These are phyloP conservation scores for Chrysocyon brachyurus DNA, from an alignment of 2,797 vertebrate species.

Conservation along the genomic window DNA sequence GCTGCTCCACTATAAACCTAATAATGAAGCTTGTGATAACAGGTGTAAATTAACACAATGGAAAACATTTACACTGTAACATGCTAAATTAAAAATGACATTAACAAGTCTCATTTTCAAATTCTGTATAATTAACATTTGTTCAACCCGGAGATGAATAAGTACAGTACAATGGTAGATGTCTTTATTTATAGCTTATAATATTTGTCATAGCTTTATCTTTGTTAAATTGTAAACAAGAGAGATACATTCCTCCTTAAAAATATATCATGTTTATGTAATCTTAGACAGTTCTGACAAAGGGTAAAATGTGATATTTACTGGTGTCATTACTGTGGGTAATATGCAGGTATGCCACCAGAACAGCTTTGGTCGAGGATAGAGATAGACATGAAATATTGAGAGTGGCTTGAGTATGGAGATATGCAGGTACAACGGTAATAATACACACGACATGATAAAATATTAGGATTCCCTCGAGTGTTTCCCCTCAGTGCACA, in stretches of 20 bases:
- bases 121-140: slow-evolving; percentile 90
- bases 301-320: slow-evolving; percentile 81
- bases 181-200: slow-evolving; percentile 87
- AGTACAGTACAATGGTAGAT: slow-evolving; percentile 77
- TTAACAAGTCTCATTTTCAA: slow-evolving; percentile 90
- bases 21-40: slow-evolving; percentile 90
- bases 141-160: slow-evolving; percentile 88
- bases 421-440: slow-evolving; percentile 76
- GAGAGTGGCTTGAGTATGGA: slow-evolving; percentile 78
- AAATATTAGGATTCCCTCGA: slow-evolving; percentile 86
- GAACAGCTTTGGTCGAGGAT: slow-evolving; percentile 72
- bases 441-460: slow-evolving; percentile 80
- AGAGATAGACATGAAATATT: slow-evolving; percentile 81
- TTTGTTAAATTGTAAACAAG: slow-evolving; percentile 82
- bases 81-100: slow-evolving; percentile 92
- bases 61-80: slow-evolving; percentile 90
- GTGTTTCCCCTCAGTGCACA: slow-evolving; percentile 78
- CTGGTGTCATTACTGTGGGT: slow-evolving; percentile 80
- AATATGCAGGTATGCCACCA: slow-evolving; percentile 71
- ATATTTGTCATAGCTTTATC: slow-evolving; percentile 83
- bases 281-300: slow-evolving; percentile 73
- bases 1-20: slow-evolving; percentile 88
- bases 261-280: slow-evolving; percentile 75
- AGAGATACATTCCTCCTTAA: slow-evolving; percentile 65
- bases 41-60: slow-evolving; percentile 91